Evolutionary conservation across 2,888 invertebrate genomes (phyloP), one percentile per base, ranked within the genome.

Genomic region (Eristalis tenax): DNA sequence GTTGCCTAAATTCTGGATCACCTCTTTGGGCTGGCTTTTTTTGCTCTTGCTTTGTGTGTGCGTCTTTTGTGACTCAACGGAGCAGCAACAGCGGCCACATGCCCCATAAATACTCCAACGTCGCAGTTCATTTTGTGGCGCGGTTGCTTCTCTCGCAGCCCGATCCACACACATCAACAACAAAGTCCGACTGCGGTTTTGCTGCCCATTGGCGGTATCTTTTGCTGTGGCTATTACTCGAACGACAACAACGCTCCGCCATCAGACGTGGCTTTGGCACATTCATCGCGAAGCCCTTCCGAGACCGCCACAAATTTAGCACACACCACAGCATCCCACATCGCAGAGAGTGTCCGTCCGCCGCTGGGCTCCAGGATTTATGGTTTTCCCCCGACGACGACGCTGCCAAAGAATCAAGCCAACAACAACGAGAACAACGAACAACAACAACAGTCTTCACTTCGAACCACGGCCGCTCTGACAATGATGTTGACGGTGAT

Each of bases 51-150:
- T 13, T 28, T 32, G 40, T 73, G 71, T 66, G 68, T 50, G 50
- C 18, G 18, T 83, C 79, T 71, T 73, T 77, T 84, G 40, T 35
- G 80, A 77, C 73, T 78, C 70, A 78, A 78, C 65, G 74, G 76
- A 76, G 68, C 79, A 59, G 71, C 73, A 81, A 59, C 76, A 65
- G 65, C 69, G 69, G 76, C 76, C 61, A 50, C 87, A 83, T 87
- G 87, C 76, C 83, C 83, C 87, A 87, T 87, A 87, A 87, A 87
- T 87, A 87, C 83, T 80, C 76, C 66, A 87, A 87, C 87, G 87
- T 87, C 87, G 87, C 79, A 87, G 80, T 71, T 50, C 50, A 80
- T 69, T 87, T 80, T 87, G 87, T 80, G 87, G 87, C 83, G 86
- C 83, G 86, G 74, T 79, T 70, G 86, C 59, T 40, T 18, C 38